Conservation (phyloP, 2,797 vertebrate genomes). For the Anisognathus igniventris region DNA sequence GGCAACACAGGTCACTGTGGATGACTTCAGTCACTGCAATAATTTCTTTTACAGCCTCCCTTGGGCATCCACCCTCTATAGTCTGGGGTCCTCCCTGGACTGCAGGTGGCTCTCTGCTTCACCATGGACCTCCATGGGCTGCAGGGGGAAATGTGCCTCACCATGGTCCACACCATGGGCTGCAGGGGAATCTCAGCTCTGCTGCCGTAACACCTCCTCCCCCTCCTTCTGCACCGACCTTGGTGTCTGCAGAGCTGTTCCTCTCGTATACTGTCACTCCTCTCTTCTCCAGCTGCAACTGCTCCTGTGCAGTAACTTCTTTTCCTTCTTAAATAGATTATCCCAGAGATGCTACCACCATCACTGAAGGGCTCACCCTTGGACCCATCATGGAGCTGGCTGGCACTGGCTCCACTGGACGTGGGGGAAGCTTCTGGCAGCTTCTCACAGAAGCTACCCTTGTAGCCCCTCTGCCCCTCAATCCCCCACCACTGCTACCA, state of each 20-base stretch:
- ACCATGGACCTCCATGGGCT: background rate
- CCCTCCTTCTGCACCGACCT: background rate
- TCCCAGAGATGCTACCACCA: background rate
- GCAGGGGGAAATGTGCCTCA: background rate
- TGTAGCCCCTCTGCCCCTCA: background rate
- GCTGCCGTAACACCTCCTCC: background rate
- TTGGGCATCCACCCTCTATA: background rate
- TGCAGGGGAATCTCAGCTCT: background rate
- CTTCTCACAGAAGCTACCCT: background rate
- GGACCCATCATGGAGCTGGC: background rate
- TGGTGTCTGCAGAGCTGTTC: background rate
- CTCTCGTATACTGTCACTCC: background rate
- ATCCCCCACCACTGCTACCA: background rate
- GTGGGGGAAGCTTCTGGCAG: background rate
- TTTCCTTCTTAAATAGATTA: background rate
- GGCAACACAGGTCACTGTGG: rapidly evolving
- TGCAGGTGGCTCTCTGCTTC: background rate
- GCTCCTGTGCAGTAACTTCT: background rate
- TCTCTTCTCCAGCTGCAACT: background rate
- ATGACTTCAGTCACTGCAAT: background rate
- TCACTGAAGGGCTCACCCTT: background rate
- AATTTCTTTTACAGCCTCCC: background rate
- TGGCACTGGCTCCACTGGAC: background rate
- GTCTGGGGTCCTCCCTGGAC: background rate
- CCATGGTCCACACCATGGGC: rapidly evolving